Evolutionary conservation across 92 coral and sea anemone species (phyloP).

Genomic region (Micromussa lordhowensis): DNA sequence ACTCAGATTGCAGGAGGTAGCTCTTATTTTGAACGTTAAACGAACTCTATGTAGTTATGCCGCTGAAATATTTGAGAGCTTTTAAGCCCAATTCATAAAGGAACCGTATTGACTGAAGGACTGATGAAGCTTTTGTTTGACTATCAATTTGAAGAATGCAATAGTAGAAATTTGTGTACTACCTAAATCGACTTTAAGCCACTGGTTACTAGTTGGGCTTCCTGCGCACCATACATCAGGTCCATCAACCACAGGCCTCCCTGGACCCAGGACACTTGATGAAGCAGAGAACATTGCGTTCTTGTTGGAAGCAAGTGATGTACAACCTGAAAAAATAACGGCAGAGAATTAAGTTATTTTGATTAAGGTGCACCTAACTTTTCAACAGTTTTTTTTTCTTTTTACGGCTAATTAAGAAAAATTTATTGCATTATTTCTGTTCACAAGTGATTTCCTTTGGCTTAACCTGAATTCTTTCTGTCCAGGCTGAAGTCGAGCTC

Average conservation of each 20-base stretch:
- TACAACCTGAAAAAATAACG: constrained; percentile 9
- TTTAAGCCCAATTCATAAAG: too few relatives aligned
- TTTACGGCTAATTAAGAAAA: too few relatives aligned
- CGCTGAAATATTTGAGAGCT: too few relatives aligned
- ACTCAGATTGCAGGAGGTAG: too few relatives aligned
- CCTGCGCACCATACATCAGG: constrained; percentile 20
- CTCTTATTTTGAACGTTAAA: too few relatives aligned
- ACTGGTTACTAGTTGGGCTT: background rate
- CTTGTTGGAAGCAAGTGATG: background rate
- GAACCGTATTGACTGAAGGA: too few relatives aligned
- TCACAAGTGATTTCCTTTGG: background rate
- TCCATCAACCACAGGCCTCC: background rate
- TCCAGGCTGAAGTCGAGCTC: background rate
- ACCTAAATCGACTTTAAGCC: constrained; percentile 25
- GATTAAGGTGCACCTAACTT: background rate
- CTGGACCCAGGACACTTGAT: background rate
- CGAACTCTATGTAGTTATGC: too few relatives aligned
- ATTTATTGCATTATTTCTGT: too few relatives aligned
- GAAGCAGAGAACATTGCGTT: constrained; percentile 3
- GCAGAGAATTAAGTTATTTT: background rate
- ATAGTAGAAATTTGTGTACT: background rate
- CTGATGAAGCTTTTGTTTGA: too few relatives aligned
- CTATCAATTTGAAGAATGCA: too few relatives aligned
- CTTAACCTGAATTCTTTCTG: background rate
- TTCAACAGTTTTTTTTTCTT: too few relatives aligned